Conservation (phyloP, 1,140 invertebrate species). For the Coboldia fuscipes region DNA sequence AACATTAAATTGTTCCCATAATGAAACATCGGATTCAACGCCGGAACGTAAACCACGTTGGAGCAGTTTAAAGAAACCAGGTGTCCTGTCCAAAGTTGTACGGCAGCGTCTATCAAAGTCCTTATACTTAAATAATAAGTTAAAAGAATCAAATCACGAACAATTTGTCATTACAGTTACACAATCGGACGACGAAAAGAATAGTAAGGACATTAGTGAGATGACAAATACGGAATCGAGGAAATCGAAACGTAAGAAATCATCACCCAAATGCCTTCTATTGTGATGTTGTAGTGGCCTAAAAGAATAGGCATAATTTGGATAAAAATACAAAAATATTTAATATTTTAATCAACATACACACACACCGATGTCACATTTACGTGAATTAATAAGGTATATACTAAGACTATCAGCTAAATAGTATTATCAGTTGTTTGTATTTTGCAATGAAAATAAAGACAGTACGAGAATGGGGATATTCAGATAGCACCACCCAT, state of each 20-base stretch:
- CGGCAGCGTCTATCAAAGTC: conserved; percentile 19
- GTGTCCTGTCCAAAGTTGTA: conserved; percentile 17
- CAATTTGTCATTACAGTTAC: conserved; percentile 11
- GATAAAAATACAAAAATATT: too few relatives aligned
- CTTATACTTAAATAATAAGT: conserved; percentile 17
- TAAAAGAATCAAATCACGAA: conserved; percentile 15
- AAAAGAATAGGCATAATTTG: too few relatives aligned
- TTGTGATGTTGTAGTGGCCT: too few relatives aligned
- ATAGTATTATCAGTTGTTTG: too few relatives aligned
- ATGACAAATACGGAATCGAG: background rate
- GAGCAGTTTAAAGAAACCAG: conserved; percentile 19
- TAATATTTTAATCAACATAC: too few relatives aligned
- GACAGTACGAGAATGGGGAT: too few relatives aligned
- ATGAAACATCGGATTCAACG: conserved; percentile 12
- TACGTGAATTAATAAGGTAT: too few relatives aligned
- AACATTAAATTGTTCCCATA: conserved; percentile 44
- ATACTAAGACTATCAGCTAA: too few relatives aligned
- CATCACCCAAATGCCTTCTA: conserved; percentile 8
- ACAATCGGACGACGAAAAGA: conserved; percentile 12
- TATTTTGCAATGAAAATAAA: too few relatives aligned
- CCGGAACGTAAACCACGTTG: conserved; percentile 15
- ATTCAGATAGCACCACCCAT: too few relatives aligned
- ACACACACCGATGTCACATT: too few relatives aligned
- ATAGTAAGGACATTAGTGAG: conserved; percentile 3
- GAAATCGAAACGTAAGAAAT: conserved; percentile 17